These are phyloP conservation scores for Leptinotarsa juncta DNA, from an alignment of 2,888 invertebrate genomes.

Conservation along the genomic window DNA sequence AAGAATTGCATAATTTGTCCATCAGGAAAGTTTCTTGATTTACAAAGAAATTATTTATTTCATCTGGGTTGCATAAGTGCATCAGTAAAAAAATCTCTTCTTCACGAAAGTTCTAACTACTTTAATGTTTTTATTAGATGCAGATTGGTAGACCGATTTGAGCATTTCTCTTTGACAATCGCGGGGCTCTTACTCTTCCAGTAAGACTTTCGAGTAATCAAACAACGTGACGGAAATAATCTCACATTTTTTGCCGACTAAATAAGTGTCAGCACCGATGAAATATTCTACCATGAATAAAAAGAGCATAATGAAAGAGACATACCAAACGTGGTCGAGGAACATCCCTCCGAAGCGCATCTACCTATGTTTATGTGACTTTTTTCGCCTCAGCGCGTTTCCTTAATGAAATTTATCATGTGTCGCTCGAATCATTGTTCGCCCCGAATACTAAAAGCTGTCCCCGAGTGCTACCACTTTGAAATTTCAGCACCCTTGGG, in stretches of 20 bases:
- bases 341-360: slow-evolving; percentile 58
- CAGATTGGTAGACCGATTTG: too few species aligned
- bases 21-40: too few species aligned
- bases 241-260: slow-evolving; percentile 45
- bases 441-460: slow-evolving; percentile 46
- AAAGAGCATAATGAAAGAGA: slow-evolving; percentile 50
- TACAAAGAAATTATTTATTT: too few species aligned
- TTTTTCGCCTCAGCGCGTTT: slow-evolving; percentile 58
- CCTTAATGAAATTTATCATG: slow-evolving; percentile 64
- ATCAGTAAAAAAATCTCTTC: too few species aligned
- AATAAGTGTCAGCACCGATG: slow-evolving; percentile 53
- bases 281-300: slow-evolving; percentile 56
- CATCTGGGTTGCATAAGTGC: too few species aligned
- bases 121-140: too few species aligned
- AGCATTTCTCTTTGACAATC: too few species aligned
- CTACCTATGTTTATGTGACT: slow-evolving; percentile 60
- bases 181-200: too few species aligned
- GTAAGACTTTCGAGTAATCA: background rate
- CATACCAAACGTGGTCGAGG: slow-evolving; percentile 55
- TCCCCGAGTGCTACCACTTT: slow-evolving; percentile 52
- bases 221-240: slow-evolving; percentile 29
- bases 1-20: too few species aligned
- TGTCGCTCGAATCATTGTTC: slow-evolving; percentile 60
- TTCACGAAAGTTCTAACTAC: too few species aligned
- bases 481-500: slow-evolving; percentile 48